Evolutionary conservation across 2,113 vertebrate species (phyloP), one percentile per base, ranked within the genome.

Genomic region (Camelus bactrianus): DNA sequence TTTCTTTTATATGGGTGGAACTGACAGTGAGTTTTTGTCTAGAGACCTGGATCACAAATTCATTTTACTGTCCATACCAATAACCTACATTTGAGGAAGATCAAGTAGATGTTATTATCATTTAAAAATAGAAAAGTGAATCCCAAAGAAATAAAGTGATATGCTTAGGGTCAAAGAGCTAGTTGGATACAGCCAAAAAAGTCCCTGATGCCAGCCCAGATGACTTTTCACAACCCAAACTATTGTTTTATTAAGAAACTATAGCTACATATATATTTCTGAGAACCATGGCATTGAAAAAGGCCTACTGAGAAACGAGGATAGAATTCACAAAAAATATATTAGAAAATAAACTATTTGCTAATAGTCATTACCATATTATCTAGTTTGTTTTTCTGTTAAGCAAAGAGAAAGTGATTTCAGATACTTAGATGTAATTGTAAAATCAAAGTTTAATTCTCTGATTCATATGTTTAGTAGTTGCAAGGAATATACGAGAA

Each of bases 231-330:
- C 9, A 56, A 64, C 3, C 0, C 32, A 87, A 32, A 56, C 28
- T 67, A 62, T 48, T 69, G 65, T 81, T 65, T 89, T 54, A 92
- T 82, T 82, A 67, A 83, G 30, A 94, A 82, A 88, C 20, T 32
- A 56, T 4, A 75, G 8, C 9, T 58, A 75, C 15, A n/a, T 70
- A 69, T 73, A 48, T 9, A 76, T 64, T 73, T 85, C 14, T 60
- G 28, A 50, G 8, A 65, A 76, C 58, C 46, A 65, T 35, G 6
- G 58, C 20, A 38, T 16, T 60, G 13, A 26, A 65, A 89, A 88
- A n/a, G 38, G 8, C 2, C 1, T 58, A 22, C 50, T 19, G 32
- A 87, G 38, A 83, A 85, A 54, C 42, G 79, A 83, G 11, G 75
- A 62, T 32, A 64, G 20, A 72, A 28, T 82, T 93, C 7, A 69